Base-by-base conservation (phyloP, 2,888 invertebrate species). In the Esperia sulphurella region DNA sequence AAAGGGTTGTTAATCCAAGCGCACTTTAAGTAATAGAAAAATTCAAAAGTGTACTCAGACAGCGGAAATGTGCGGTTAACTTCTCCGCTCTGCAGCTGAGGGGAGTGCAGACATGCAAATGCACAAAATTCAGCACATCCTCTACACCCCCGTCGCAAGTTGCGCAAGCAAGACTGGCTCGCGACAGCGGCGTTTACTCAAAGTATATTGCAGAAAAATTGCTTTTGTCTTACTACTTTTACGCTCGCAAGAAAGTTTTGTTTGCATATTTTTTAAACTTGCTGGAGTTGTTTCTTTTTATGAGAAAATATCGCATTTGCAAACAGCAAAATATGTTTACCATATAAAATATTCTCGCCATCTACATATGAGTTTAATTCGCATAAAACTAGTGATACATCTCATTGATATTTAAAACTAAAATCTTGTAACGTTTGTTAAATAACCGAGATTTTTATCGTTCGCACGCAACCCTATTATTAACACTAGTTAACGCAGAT, bases 161-260 rank as follows among this genome's bases (percentile, higher is more conserved):
- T 53, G 49, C 46, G 53, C 52, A 49, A 51, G 53, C 52, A 49
- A 51, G 51, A 48, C 48, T 43, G 37, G 44, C 48, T 43, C 46
- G 46, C 50, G 53, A 48, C 41, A 47, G 46, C 51, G 50, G 53
- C 55, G 55, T 57, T 60, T 59, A 58, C 57, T 59, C 55, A 45
- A 50, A 54, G 55, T 61, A 59, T 61, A 61, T 61, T 59, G 58
- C 53, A 55, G 59, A 63, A 61, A 64, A 64, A 61, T 61, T 62
- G 59, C 63, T 62, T 63, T 63, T 62, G 61, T 59, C 55, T 57
- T 51, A 43, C 7, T 37, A 45, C 53, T 43, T 52, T 52, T 56
- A 50, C 57, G 57, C 48, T 44, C 37, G 48, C 44, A 42, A 53
- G 52, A 55, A 59, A 62, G 57, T 61, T 63, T 58, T 55, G 53